These are phyloP conservation scores for Formica exsecta DNA, from an alignment of 1,140 invertebrate species.

Conservation along the genomic window DNA sequence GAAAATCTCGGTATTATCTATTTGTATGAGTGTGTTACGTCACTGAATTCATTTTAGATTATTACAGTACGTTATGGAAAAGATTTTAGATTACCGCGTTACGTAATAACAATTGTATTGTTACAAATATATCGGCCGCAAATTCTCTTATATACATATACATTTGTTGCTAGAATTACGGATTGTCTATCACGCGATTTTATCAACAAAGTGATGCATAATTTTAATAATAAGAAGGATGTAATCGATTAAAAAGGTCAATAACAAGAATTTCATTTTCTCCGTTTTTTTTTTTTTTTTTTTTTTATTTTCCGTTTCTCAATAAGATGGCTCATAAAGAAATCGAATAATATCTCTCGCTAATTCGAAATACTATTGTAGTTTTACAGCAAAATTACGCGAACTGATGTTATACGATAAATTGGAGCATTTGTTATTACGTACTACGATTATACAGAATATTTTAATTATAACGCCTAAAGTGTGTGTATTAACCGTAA, in stretches of 20 bases:
- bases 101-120: constrained; percentile 31
- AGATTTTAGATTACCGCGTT: constrained; percentile 25
- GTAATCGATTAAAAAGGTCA: background rate
- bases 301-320: constrained; percentile 50
- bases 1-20: background rate
- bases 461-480: constrained; percentile 81
- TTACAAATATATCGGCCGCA: background rate
- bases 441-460: constrained; percentile 76
- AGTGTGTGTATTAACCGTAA: constrained; percentile 75
- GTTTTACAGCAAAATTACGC: constrained; percentile 69
- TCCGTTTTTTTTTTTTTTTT: constrained; percentile 16
- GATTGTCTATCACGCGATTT: background rate
- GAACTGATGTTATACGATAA: constrained; percentile 70
- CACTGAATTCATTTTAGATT: constrained; percentile 14
- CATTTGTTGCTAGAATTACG: background rate
- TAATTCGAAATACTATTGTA: constrained; percentile 66
- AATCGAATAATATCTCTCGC: constrained; percentile 67
- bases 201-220: background rate
- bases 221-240: background rate
- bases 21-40: background rate
- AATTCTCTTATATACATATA: background rate
- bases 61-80: background rate
- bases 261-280: constrained; percentile 14
- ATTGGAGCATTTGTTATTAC: constrained; percentile 72
- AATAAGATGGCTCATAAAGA: constrained; percentile 69